Evolutionary conservation across 2,113 vertebrate species (phyloP), one percentile per base, ranked within the genome.

Genomic region (Platanista minor): DNA sequence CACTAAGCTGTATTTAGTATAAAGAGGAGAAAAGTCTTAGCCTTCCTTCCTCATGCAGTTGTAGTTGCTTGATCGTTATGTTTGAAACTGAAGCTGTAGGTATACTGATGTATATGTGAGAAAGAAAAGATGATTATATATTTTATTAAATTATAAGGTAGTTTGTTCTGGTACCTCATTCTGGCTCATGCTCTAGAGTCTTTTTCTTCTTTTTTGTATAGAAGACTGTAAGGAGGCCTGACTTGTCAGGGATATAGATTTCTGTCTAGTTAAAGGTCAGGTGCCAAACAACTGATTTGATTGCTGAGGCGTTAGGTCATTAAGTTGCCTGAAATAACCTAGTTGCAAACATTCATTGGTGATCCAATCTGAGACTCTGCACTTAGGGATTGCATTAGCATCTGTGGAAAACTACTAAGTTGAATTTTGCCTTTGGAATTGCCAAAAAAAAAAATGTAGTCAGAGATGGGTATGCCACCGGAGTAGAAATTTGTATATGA

Each of bases 211-310:
- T 27, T 59, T 52, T 18, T n/a, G 17, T 33, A 62, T 67, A 46
- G 46, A 91, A 90, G 10, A 75, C 3, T 64, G 13, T 74, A 90
- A 39, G 71, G 75, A 96, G 31, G 39, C n/a, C 33, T 82, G 81
- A 96, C 77, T 96, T 95, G 52, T 91, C 75, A 92, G 43, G 64
- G 54, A 87, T 91, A 94, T 83, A 96, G 95, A 95, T 89, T 97
- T 97, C 94, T 93, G 67, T 83, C 93, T 96, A 90, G 87, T 96
- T 97, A 96, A 95, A 97, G 81, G 85, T 96, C 66, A 94, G 90
- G 15, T 92, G 39, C 71, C 43, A 2, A 97, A 95, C 75, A 85
- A 90, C 67, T 96, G 90, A 95, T 96, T 96, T 91, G 81, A 96
- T 95, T 96, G 77, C 90, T 88, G 29, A 96, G 57, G 64, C 5